phyloP scores from a whole-genome alignment of 2,113 vertebrate species.

The Peromyscus polionotus region DNA sequence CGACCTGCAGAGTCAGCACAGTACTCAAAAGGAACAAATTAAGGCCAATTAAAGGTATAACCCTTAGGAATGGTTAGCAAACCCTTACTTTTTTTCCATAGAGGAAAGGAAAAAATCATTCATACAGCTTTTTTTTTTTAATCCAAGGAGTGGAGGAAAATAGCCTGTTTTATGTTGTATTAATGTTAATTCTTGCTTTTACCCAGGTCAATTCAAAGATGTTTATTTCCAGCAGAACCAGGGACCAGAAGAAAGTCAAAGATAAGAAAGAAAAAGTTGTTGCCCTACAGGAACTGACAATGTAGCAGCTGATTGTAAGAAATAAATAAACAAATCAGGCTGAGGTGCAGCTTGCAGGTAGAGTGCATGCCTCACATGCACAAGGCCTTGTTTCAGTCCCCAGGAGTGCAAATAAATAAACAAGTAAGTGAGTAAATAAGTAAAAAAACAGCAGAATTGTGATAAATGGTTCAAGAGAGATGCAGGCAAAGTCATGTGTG shows the following conservation, averaged over 20 bases:
- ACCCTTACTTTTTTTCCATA: not conserved
- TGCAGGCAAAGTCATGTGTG: not conserved
- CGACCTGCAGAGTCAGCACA: not conserved
- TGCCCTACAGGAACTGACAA: slow-evolving; percentile 28
- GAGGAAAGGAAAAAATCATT: not conserved
- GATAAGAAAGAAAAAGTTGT: slow-evolving; percentile 37
- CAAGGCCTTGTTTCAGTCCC: not conserved
- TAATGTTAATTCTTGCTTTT: not conserved
- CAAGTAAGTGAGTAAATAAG: not conserved
- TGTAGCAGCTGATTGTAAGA: not conserved
- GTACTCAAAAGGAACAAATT: slow-evolving; percentile 33
- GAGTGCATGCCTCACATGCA: not conserved
- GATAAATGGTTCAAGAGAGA: slow-evolving; percentile 2
- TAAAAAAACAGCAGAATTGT: not conserved
- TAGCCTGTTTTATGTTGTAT: not conserved
- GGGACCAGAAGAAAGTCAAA: slow-evolving; percentile 21
- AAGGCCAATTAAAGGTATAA: slow-evolving; percentile 45
- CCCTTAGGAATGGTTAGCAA: slow-evolving; percentile 31
- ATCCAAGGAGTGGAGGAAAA: not conserved
- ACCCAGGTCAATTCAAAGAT: not conserved
- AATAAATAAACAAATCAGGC: not conserved
- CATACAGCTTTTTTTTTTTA: not conserved
- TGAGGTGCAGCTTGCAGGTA: not conserved
- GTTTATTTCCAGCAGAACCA: not conserved
- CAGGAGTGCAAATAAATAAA: not conserved